These are phyloP conservation scores for Somateria mollissima DNA, from an alignment of 2,797 vertebrate species.

Conservation along the genomic window DNA sequence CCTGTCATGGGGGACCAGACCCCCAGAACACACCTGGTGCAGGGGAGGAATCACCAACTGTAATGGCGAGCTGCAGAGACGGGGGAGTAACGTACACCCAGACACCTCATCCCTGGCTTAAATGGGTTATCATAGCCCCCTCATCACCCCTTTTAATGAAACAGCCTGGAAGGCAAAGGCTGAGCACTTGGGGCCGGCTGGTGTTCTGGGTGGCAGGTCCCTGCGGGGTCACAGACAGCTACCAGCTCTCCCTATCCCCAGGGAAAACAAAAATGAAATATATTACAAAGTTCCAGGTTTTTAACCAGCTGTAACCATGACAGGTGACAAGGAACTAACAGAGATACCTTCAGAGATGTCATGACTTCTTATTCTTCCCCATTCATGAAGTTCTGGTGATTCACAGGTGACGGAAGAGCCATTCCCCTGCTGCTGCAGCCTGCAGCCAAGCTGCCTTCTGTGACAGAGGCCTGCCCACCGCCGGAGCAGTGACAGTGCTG, in stretches of 20 bases:
- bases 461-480: not conserved
- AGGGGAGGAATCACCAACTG: not conserved
- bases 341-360: not conserved
- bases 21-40: not conserved
- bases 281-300: not conserved
- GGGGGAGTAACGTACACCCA: rapidly evolving
- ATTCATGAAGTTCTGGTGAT: not conserved
- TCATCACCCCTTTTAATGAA: rapidly evolving
- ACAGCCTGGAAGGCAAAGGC: not conserved
- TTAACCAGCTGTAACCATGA: not conserved
- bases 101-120: not conserved
- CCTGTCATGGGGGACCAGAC: not conserved
- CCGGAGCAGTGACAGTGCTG: not conserved
- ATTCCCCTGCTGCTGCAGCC: not conserved
- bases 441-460: not conserved
- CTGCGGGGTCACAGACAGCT: not conserved
- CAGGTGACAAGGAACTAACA: not conserved
- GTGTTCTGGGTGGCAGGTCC: not conserved
- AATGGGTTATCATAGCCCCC: rapidly evolving
- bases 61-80: rapidly evolving
- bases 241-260: not conserved
- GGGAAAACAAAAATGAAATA: not conserved
- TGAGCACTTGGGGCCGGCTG: no score
- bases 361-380: not conserved
- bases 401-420: not conserved